A percentile compares a stretch with the other conserved stretches of the same genome.
These are phyloP conservation scores for Cheirogaleus major DNA, from an alignment of 2,797 vertebrate species.

Conservation along the genomic window DNA sequence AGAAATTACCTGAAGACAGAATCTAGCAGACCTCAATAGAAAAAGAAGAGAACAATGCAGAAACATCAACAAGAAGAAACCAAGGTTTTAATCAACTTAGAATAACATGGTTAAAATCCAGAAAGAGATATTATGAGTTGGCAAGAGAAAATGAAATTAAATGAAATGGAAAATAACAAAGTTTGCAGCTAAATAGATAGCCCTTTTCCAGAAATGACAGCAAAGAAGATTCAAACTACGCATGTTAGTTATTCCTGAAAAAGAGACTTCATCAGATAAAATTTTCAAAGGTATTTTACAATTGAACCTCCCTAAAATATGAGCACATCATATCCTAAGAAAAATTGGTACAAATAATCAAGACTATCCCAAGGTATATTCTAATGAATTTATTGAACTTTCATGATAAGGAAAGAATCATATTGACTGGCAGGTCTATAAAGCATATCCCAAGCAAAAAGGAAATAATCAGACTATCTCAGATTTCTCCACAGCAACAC, in stretches of 20 bases:
- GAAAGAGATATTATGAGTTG: background rate
- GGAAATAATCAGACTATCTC: background rate
- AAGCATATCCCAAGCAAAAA: background rate
- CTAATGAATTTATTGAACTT: slow-evolving; percentile 11
- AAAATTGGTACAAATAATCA: background rate
- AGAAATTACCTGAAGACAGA: background rate
- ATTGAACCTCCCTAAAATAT: background rate
- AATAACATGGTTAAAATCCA: background rate
- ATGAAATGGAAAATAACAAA: background rate
- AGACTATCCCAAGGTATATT: background rate
- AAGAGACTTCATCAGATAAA: background rate
- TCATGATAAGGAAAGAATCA: background rate
- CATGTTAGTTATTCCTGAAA: background rate
- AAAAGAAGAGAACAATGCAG: background rate
- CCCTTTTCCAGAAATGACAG: background rate
- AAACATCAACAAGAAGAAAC: background rate
- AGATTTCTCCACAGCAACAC: background rate
- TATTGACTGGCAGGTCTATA: background rate
- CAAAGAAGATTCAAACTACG: background rate
- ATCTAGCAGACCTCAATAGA: background rate
- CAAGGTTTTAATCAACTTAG: background rate
- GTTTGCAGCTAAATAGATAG: background rate
- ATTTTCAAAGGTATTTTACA: background rate
- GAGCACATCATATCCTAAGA: background rate
- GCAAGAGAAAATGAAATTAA: background rate